Evolutionary conservation across 2,797 vertebrate species (phyloP), one percentile per base, ranked within the genome.

Genomic region (Pteropus rufus): DNA sequence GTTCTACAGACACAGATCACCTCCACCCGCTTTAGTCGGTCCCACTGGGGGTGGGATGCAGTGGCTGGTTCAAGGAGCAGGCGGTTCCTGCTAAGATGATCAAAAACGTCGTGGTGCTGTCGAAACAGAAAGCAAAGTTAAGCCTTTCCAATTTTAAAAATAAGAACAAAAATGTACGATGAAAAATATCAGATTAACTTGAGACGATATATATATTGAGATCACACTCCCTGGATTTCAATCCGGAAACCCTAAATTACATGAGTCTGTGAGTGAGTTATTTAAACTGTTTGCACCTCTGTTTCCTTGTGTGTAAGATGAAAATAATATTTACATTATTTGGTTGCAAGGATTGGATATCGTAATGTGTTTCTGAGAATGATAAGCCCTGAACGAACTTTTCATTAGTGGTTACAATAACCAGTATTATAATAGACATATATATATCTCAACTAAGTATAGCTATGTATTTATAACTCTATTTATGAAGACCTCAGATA

Each of bases 201-300:
- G 21, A 54, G 49, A 6, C 44, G 18, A 12, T n/a, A 52, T 3
- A 2, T 11, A 34, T 11, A 0, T 24, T 41, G 52, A 56, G 8
- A 3, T 26, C 52, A 56, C 12, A 56, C 21, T 77, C 52, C 4
- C 14, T 56, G n/a, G 52, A 52, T 36, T 10, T 23, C 10, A 77
- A 39, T 56, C 14, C 14, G 56, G 36, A 4, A 1, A 77, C 75
- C 52, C 0, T 36, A 56, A 77, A 77, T 36, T 26, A 56, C 8
- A 24, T 10, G 4, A 36, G 52, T 36, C 75, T 56, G 49, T 77
- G 75, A 77, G 14, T 56, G n/a, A 77, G 16, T 77, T 77, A 16
- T 7, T 36, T 77, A 36, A 56, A 36, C 49, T 34, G 23, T 26
- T 56, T 24, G 23, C 21, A 24, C 21, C n/a, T 56, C 7, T 24